phyloP scores from a whole-genome alignment of 1,140 invertebrate genomes.

The Zaprionus vittiger region DNA sequence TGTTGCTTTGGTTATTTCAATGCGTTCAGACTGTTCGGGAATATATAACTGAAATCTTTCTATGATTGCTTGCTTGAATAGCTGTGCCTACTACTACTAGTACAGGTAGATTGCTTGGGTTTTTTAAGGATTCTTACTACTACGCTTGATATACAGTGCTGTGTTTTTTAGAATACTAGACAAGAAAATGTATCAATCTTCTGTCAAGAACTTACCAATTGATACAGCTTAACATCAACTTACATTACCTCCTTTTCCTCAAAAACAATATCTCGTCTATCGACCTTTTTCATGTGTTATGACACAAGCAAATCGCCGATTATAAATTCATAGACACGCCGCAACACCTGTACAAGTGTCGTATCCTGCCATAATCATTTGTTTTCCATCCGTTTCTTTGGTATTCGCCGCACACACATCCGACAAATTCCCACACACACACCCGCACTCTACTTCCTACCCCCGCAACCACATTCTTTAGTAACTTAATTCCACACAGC shows the following conservation, averaged over 20 bases:
- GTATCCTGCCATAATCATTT: constrained; percentile 29
- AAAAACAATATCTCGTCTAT: not conserved
- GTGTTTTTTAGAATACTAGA: no score
- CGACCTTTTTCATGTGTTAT: not conserved
- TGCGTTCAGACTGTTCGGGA: constrained; percentile 30
- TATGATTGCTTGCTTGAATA: not conserved
- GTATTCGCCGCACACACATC: constrained; percentile 21
- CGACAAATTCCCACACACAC: constrained; percentile 18
- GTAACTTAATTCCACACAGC: constrained; percentile 31
- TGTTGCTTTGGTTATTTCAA: constrained; percentile 18
- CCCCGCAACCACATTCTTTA: not conserved
- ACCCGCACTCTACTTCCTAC: not conserved
- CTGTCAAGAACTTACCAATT: not conserved
- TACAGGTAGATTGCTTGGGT: not conserved
- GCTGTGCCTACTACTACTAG: constrained; percentile 10
- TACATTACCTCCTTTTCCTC: no score
- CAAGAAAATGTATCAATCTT: no score
- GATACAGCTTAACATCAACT: not conserved
- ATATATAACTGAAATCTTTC: not conserved
- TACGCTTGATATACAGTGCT: no score
- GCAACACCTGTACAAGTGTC: not conserved
- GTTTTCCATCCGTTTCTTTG: constrained; percentile 10
- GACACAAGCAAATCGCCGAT: not conserved
- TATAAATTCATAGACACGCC: not conserved
- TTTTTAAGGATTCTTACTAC: not conserved